These are phyloP conservation scores for Pelagia noctiluca DNA, from an alignment of 30 jellyfish, hydroid and myxozoan genomes.

Conservation along the genomic window DNA sequence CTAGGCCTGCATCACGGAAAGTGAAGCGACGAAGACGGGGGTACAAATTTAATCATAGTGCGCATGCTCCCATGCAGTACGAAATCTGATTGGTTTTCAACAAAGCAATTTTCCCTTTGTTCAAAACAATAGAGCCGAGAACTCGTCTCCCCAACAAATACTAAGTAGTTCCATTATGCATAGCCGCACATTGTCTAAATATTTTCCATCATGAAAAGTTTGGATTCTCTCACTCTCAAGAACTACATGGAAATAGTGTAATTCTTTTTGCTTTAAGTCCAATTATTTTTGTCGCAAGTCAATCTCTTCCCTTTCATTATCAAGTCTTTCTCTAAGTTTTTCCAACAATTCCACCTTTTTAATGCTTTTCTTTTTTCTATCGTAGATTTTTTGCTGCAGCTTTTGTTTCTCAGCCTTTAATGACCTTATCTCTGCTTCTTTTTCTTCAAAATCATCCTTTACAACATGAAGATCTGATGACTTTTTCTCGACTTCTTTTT, in stretches of 20 bases:
- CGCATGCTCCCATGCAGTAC: too few relatives aligned
- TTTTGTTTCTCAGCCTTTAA: constrained; percentile 14
- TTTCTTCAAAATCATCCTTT: not conserved
- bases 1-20: too few relatives aligned
- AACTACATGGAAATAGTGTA: constrained; percentile 7
- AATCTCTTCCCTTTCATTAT: not conserved
- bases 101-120: too few relatives aligned
- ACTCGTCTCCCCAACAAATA: too few relatives aligned
- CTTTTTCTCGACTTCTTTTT: too few relatives aligned
- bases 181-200: constrained; percentile 15
- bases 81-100: too few relatives aligned
- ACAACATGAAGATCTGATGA: not conserved
- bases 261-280: constrained; percentile 11
- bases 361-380: not conserved
- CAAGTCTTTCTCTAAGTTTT: not conserved
- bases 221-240: not conserved
- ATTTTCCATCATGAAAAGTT: constrained; percentile 37
- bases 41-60: too few relatives aligned
- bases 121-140: too few relatives aligned
- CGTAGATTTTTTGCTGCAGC: not conserved
- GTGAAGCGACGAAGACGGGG: too few relatives aligned
- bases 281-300: not conserved
- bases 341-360: not conserved
- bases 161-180: constrained; percentile 34
- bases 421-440: constrained; percentile 14